Percentiles rank a stretch among this genome's conserved stretches.
Conservation (phyloP, 1,140 invertebrate species). For the Drosophila nigromelanica region DNA sequence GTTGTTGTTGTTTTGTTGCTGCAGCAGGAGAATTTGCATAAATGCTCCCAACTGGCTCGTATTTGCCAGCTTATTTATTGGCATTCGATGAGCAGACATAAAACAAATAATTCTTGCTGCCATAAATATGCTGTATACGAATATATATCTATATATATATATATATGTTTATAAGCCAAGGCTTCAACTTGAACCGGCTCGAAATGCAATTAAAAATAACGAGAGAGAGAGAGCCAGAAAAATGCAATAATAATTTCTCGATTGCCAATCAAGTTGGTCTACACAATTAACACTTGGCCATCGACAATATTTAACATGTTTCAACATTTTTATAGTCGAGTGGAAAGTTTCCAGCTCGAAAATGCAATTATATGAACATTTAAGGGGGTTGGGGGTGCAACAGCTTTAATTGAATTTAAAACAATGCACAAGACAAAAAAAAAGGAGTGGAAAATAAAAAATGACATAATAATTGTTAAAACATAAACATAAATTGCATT, state of each 20-base stretch:
- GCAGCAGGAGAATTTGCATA: slow-evolving; percentile 12
- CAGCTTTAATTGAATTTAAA: slow-evolving; percentile 54
- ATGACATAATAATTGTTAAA: slow-evolving; percentile 19
- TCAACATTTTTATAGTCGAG: slow-evolving; percentile 27
- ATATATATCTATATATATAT: too few relatives aligned
- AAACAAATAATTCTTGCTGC: slow-evolving; percentile 13
- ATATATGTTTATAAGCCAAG: slow-evolving; percentile 2
- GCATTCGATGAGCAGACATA: slow-evolving; percentile 20
- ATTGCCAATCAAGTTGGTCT: slow-evolving; percentile 54
- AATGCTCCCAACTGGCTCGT: slow-evolving; percentile 11
- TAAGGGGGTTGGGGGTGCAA: background rate
- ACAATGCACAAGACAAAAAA: slow-evolving; percentile 20
- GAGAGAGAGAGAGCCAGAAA: slow-evolving; percentile 24
- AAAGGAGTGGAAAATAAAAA: slow-evolving; percentile 2
- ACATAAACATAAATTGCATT: slow-evolving; percentile 42
- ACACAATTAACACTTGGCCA: slow-evolving; percentile 55
- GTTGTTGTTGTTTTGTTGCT: too few relatives aligned
- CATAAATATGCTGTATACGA: background rate
- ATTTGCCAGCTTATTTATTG: slow-evolving; percentile 40
- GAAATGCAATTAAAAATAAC: slow-evolving; percentile 72
- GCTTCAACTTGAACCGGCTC: background rate
- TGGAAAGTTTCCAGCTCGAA: slow-evolving; percentile 24
- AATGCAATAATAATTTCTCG: slow-evolving; percentile 69
- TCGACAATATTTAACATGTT: slow-evolving; percentile 29
- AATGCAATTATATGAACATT: slow-evolving; percentile 57